These are phyloP conservation scores for Pogonomyrmex barbatus DNA, from an alignment of 1,140 invertebrate genomes.

Conservation along the genomic window DNA sequence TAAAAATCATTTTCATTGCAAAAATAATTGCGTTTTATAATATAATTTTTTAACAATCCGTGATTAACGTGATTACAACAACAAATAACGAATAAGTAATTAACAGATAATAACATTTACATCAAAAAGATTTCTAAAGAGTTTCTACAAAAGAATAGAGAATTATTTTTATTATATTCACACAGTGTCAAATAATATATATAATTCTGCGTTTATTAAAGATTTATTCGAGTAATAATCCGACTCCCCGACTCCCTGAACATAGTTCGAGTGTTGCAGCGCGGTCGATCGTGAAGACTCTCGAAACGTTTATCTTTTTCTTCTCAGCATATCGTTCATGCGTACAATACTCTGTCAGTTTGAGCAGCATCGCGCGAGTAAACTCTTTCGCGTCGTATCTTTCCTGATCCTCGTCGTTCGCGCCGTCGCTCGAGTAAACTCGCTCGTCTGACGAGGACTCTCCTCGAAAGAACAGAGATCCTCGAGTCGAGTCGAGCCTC, in stretches of 20 bases:
- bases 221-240: too few species aligned
- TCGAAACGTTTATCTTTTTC: slow-evolving; percentile 5
- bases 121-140: too few species aligned
- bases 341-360: background rate
- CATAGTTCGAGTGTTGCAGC: background rate
- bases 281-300: background rate
- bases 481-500: slow-evolving; percentile 12
- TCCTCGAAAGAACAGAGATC: slow-evolving; percentile 44
- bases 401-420: background rate
- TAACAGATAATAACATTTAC: too few species aligned
- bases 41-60: too few species aligned
- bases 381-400: background rate
- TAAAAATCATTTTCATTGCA: too few species aligned
- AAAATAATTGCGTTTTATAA: too few species aligned
- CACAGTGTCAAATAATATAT: background rate
- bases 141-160: too few species aligned
- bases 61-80: too few species aligned
- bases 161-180: background rate
- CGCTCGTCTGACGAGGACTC: background rate
- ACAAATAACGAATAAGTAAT: too few species aligned
- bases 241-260: background rate
- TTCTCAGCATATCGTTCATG: background rate
- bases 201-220: background rate
- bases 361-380: slow-evolving; percentile 1
- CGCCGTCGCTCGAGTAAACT: slow-evolving; percentile 20